phyloP scores from a whole-genome alignment of 2,113 vertebrate species.

The Pithys albifrons region DNA sequence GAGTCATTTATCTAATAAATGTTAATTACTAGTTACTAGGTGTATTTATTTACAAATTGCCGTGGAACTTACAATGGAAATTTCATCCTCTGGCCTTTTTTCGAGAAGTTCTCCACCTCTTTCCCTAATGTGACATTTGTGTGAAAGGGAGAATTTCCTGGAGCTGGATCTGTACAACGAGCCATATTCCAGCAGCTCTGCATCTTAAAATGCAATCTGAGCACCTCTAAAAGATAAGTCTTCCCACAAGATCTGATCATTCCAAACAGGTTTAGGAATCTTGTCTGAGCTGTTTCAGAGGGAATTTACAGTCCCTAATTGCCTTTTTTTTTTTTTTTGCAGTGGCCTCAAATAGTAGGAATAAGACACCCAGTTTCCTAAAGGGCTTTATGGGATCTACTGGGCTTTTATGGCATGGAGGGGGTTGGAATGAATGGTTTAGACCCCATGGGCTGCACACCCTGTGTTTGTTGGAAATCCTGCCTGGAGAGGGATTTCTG shows the following conservation, averaged over 20 bases:
- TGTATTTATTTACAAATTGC: constrained; percentile 72
- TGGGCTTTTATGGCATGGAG: not conserved
- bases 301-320: not conserved
- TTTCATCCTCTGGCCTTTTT: constrained; percentile 12
- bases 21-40: constrained; percentile 75
- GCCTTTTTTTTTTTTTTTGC: not conserved
- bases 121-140: not conserved
- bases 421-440: not conserved
- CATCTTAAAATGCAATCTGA: not conserved
- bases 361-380: not conserved
- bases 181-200: not conserved
- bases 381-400: not conserved
- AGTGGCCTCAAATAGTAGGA: not conserved
- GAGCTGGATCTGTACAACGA: not conserved
- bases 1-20: constrained; percentile 76
- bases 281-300: not conserved
- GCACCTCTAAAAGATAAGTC: not conserved
- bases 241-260: not conserved
- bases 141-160: not conserved
- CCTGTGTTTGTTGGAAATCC: not conserved
- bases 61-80: constrained; percentile 37
- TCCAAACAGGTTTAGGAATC: not conserved
- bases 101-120: not conserved
- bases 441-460: not conserved
- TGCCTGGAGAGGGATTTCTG: fast-evolving